A percentile compares a stretch with the other conserved stretches of the same genome.
These are phyloP conservation scores for Hermaeophaga mercurialis DNA, from an alignment of 2,888 invertebrate species.

Conservation along the genomic window DNA sequence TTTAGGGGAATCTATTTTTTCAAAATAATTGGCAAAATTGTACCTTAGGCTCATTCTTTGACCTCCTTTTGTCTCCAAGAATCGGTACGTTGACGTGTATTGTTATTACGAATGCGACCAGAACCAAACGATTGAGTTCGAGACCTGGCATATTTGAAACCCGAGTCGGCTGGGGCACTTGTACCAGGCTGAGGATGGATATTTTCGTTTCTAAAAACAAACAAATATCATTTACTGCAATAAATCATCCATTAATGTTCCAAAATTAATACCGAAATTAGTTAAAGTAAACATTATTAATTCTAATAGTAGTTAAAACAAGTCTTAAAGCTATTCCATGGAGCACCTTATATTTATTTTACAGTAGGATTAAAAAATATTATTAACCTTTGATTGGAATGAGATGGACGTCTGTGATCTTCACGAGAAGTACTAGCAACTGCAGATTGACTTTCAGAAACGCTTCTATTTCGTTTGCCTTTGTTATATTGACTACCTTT, in stretches of 20 bases:
- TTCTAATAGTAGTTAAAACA: no score
- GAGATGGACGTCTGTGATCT: slow-evolving; percentile 35
- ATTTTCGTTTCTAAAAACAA: slow-evolving; percentile 42
- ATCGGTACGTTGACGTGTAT: slow-evolving; percentile 47
- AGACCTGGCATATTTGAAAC: slow-evolving; percentile 48
- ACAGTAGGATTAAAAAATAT: no score
- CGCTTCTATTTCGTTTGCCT: slow-evolving; percentile 66
- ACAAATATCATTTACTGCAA: no score
- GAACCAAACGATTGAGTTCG: slow-evolving; percentile 56
- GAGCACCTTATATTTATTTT: no score
- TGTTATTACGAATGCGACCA: slow-evolving; percentile 47
- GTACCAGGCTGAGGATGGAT: slow-evolving; percentile 52
- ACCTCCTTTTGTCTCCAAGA: slow-evolving; percentile 53
- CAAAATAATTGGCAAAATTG: no score
- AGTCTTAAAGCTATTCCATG: no score
- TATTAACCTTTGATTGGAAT: slow-evolving; percentile 42
- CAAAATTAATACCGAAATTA: no score
- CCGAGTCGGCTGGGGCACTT: slow-evolving; percentile 53
- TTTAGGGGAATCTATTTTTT: no score
- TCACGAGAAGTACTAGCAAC: slow-evolving; percentile 43
- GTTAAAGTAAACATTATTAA: no score
- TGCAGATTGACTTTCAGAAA: slow-evolving; percentile 64
- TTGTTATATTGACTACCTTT: slow-evolving; percentile 58
- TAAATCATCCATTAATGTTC: no score
- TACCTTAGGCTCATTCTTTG: slow-evolving; percentile 38